Percentiles rank a stretch among this genome's conserved stretches.
phyloP scores from a whole-genome alignment of 2,888 invertebrate genomes.

The Brachyptera putata region DNA sequence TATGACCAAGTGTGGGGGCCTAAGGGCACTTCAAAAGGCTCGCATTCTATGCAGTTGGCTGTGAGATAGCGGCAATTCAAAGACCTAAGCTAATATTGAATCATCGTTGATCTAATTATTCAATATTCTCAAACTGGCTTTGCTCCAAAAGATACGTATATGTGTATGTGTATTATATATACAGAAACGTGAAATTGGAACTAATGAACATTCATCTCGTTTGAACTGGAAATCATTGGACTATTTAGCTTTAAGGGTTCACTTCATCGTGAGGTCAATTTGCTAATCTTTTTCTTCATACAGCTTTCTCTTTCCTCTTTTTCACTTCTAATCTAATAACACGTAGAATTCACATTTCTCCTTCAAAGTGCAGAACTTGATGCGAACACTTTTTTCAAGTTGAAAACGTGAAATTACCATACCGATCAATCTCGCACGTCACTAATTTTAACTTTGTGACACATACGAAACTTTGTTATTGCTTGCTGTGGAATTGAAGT shows the following conservation, averaged over 20 bases:
- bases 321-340: no score
- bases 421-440: conserved; percentile 7
- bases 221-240: no score
- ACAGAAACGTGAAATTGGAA: no score
- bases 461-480: background rate
- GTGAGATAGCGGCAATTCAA: background rate
- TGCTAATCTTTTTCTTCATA: no score
- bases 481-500: conserved; percentile 13
- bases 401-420: background rate
- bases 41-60: no score
- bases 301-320: no score
- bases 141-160: background rate
- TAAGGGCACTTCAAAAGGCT: background rate
- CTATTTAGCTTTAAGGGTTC: no score
- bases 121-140: background rate
- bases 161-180: no score
- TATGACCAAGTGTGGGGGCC: background rate
- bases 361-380: background rate
- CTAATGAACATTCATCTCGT: no score
- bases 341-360: no score
- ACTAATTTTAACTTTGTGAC: background rate
- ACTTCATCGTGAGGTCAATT: no score
- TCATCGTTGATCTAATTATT: background rate
- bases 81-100: background rate
- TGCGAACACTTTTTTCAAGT: background rate